These are phyloP conservation scores for Acanthococcus lagerstroemiae DNA, from an alignment of 2,888 invertebrate genomes.

Conservation along the genomic window DNA sequence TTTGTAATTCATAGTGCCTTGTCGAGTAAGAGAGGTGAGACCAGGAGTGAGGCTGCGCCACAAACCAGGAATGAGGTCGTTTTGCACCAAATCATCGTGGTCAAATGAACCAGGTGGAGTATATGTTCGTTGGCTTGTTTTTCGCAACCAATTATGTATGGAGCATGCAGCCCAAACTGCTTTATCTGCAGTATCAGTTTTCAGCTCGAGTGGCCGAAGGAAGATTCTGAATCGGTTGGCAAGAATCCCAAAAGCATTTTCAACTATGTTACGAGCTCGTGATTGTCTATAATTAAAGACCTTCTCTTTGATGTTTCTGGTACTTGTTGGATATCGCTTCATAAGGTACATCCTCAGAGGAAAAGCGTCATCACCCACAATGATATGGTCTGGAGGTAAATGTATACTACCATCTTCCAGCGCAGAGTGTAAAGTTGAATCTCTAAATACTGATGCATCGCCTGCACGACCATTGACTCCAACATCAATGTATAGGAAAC, in stretches of 20 bases:
- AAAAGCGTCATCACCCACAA: too few relatives aligned
- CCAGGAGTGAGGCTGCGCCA: conserved; percentile 20
- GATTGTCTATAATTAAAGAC: conserved; percentile 21
- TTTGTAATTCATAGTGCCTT: background rate
- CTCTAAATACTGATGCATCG: conserved; percentile 16
- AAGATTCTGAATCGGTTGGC: conserved; percentile 20
- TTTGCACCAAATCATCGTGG: conserved; percentile 30
- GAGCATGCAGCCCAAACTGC: conserved; percentile 16
- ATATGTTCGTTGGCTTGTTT: conserved; percentile 23
- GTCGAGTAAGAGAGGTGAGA: background rate
- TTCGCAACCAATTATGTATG: conserved; percentile 32
- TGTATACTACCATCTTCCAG: conserved; percentile 6
- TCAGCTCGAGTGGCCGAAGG: conserved; percentile 16
- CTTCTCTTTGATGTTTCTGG: background rate
- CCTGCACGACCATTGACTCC: conserved; percentile 23
- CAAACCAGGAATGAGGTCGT: conserved; percentile 15
- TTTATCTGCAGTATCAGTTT: conserved; percentile 25
- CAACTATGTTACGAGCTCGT: conserved; percentile 10
- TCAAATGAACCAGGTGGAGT: conserved; percentile 23
- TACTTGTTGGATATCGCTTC: conserved; percentile 1
- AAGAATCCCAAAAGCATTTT: too few relatives aligned
- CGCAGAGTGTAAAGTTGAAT: background rate
- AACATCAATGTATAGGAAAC: conserved; percentile 25
- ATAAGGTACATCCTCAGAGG: too few relatives aligned
- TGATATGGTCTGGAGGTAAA: too few relatives aligned